Conservation (phyloP, 53 echinoderm and acorn worm genomes). For the Zoroaster sp. region DNA sequence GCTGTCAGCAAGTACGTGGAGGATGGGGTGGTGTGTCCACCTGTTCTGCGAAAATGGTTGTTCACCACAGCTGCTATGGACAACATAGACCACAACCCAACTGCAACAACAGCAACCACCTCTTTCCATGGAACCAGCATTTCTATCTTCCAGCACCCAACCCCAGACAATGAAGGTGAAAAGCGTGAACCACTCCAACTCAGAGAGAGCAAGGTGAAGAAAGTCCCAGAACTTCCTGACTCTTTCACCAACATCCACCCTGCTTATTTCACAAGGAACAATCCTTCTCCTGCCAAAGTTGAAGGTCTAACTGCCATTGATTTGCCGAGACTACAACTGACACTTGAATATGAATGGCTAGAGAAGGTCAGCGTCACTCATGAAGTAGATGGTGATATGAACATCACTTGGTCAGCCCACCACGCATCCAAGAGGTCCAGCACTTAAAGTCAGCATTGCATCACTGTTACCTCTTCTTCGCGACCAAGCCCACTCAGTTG, state of each 20-base stretch:
- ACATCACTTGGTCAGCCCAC: conserved; percentile 35
- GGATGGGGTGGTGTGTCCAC: conserved; percentile 52
- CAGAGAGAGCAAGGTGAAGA: neutral
- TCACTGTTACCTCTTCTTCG: conserved; percentile 23
- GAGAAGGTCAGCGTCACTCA: neutral
- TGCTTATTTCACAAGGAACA: neutral
- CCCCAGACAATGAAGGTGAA: neutral
- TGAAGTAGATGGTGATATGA: neutral
- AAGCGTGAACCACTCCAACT: neutral
- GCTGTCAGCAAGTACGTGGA: neutral
- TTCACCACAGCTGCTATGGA: conserved; percentile 15
- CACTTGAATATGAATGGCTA: neutral
- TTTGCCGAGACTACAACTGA: neutral
- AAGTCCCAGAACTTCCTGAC: conserved; percentile 4
- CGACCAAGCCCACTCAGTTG: neutral
- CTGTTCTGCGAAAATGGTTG: neutral
- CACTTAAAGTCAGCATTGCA: neutral
- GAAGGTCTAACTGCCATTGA: neutral
- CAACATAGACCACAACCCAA: conserved; percentile 42
- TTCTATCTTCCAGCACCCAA: conserved; percentile 19
- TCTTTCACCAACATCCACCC: conserved; percentile 27
- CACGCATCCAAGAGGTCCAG: conserved; percentile 10
- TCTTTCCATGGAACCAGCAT: conserved; percentile 11
- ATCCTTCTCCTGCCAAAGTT: neutral
- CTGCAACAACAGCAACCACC: neutral